phyloP scores from a whole-genome alignment of 2,888 invertebrate species.

The Oscheius myriophilus region DNA sequence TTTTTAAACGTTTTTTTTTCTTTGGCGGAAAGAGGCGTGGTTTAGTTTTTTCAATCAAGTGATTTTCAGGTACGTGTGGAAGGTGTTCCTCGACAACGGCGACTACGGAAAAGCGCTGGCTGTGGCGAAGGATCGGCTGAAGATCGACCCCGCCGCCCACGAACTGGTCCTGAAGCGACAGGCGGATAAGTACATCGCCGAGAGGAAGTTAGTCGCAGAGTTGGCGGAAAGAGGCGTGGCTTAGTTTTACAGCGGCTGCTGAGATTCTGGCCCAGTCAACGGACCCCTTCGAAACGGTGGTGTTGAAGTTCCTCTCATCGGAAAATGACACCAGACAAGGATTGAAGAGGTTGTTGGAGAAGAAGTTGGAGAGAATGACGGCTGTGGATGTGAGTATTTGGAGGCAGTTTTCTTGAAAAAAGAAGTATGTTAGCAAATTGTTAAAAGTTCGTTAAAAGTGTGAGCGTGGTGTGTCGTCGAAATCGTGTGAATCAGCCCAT shows the following conservation, averaged over 20 bases:
- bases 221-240: background rate
- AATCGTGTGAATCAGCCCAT: too few relatives aligned
- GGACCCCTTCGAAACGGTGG: slow-evolving; percentile 89
- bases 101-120: slow-evolving; percentile 60
- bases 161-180: slow-evolving; percentile 65
- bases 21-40: background rate
- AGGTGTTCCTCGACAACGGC: slow-evolving; percentile 60
- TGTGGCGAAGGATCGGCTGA: slow-evolving; percentile 43
- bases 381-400: slow-evolving; percentile 34
- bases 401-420: too few relatives aligned
- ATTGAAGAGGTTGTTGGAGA: slow-evolving; percentile 85
- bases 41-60: too few relatives aligned
- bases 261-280: slow-evolving; percentile 87
- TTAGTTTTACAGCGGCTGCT: slow-evolving; percentile 75
- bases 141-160: slow-evolving; percentile 58
- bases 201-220: slow-evolving; percentile 58
- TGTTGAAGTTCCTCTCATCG: slow-evolving; percentile 46
- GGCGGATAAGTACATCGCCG: slow-evolving; percentile 64
- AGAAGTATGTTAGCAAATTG: background rate
- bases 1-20: background rate
- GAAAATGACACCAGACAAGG: slow-evolving; percentile 81
- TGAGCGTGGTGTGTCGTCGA: too few relatives aligned
- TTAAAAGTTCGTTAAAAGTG: background rate
- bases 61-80: slow-evolving; percentile 66
- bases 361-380: slow-evolving; percentile 79